Percentiles rank a stretch among this genome's conserved stretches.
Conservation (phyloP, 2,888 invertebrate species). For the Luffia ferchaultella region DNA sequence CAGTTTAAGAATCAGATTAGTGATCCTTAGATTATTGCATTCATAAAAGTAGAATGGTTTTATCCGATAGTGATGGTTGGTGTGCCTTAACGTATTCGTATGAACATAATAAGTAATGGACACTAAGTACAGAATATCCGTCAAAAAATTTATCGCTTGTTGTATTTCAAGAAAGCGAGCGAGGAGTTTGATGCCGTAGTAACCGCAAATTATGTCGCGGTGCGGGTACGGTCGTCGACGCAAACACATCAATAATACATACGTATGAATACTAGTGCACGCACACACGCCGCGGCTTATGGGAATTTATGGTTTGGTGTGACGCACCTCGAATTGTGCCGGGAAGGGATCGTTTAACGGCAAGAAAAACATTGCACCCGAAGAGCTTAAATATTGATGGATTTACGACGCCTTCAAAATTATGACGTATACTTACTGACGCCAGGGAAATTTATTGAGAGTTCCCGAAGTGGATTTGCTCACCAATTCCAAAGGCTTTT, state of each 20-base stretch:
- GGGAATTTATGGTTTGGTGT: constrained; percentile 50
- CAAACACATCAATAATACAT: constrained; percentile 49
- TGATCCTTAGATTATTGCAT: neutral
- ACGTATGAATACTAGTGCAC: constrained; percentile 39
- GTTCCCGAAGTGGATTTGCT: constrained; percentile 24
- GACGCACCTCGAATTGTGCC: constrained; percentile 37
- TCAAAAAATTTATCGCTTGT: neutral
- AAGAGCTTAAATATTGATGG: constrained; percentile 61
- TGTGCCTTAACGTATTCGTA: neutral
- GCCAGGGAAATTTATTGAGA: constrained; percentile 54
- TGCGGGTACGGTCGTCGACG: constrained; percentile 17
- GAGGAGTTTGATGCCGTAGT: neutral
- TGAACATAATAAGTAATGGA: neutral
- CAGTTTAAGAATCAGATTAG: neutral
- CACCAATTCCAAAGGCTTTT: neutral
- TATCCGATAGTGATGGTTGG: neutral
- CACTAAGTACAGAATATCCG: neutral
- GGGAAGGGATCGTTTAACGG: constrained; percentile 19
- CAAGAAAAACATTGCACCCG: constrained; percentile 53
- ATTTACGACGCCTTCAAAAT: constrained; percentile 61
- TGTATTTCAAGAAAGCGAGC: neutral
- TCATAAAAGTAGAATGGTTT: neutral
- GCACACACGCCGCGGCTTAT: constrained; percentile 48
- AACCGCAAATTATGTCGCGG: neutral
- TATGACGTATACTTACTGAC: constrained; percentile 31